Percentiles rank a stretch among this genome's conserved stretches.
These are phyloP conservation scores for Flabesymbios commensalis DNA, from an alignment of 2,888 invertebrate species.

Conservation along the genomic window DNA sequence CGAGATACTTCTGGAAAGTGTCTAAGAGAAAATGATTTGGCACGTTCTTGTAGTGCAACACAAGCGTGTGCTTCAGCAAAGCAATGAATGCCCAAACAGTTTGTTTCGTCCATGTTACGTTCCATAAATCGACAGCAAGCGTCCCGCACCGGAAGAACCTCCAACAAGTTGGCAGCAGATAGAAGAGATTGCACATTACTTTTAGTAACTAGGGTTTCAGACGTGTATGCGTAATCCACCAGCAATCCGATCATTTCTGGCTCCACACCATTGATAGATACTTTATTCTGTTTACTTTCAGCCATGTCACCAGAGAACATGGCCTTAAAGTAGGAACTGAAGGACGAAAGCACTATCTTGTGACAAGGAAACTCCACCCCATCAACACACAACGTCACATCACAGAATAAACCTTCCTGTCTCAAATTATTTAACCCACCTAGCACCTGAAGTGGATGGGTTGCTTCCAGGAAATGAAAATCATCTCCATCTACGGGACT, in stretches of 20 bases:
- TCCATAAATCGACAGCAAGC: constrained; percentile 63
- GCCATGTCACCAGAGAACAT: constrained; percentile 58
- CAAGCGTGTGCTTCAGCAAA: constrained; percentile 65
- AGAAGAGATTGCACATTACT: constrained; percentile 62
- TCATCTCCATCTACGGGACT: no score
- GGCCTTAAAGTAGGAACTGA: constrained; percentile 55
- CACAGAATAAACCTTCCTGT: constrained; percentile 59
- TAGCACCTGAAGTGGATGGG: constrained; percentile 58
- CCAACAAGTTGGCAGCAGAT: constrained; percentile 62
- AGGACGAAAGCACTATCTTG: constrained; percentile 59
- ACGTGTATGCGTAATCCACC: constrained; percentile 63
- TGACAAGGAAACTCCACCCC: constrained; percentile 62
- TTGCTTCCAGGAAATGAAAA: constrained; percentile 51
- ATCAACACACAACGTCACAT: constrained; percentile 61
- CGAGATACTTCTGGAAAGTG: constrained; percentile 44
- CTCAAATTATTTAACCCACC: constrained; percentile 57
- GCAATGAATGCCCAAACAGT: constrained; percentile 65
- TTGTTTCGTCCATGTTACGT: constrained; percentile 63
- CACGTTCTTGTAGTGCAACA: constrained; percentile 60
- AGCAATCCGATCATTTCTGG: constrained; percentile 59
- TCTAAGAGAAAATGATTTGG: constrained; percentile 60
- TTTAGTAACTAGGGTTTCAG: constrained; percentile 55
- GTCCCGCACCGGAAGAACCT: constrained; percentile 60
- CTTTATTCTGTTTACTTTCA: constrained; percentile 59
- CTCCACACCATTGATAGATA: constrained; percentile 62